A percentile compares a stretch with the other conserved stretches of the same genome.
Evolutionary conservation across 2,113 vertebrate species (phyloP).

Genomic region (Pleuronectes platessa): DNA sequence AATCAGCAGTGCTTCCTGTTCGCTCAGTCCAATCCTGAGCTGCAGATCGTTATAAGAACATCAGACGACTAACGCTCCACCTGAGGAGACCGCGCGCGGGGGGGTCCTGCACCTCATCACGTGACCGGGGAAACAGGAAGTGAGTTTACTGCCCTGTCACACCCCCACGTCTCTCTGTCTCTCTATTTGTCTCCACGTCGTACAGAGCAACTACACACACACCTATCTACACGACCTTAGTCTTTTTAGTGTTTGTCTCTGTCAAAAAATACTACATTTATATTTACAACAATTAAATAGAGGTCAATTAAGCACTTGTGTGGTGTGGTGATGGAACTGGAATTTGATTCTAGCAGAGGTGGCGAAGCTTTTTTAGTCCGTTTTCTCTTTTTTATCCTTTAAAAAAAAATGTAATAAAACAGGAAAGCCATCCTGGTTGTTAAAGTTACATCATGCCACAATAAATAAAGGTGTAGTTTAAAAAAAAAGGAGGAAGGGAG

Average conservation of each 20-base stretch:
- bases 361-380: constrained; percentile 77
- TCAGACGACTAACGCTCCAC: constrained; percentile 27
- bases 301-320: constrained; percentile 90
- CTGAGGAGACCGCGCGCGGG: constrained; percentile 34
- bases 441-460: constrained; percentile 85
- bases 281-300: constrained; percentile 98
- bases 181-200: constrained; percentile 84
- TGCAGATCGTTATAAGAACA: constrained; percentile 12
- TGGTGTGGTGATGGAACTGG: constrained; percentile 76
- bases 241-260: constrained; percentile 84
- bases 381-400: constrained; percentile 37
- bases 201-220: constrained; percentile 88
- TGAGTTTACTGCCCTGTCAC: constrained; percentile 8
- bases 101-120: constrained; percentile 29
- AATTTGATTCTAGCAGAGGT: constrained; percentile 76
- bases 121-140: constrained; percentile 35
- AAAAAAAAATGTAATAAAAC: constrained; percentile 48
- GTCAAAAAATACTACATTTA: constrained; percentile 88
- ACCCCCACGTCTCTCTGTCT: constrained; percentile 74
- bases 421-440: constrained; percentile 61
- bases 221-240: constrained; percentile 86
- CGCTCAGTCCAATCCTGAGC: constrained; percentile 42
- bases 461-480: constrained; percentile 85
- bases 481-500: constrained; percentile 47
- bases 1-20: constrained; percentile 38